phyloP scores from a whole-genome alignment of 1,140 invertebrate species.

The Limonius californicus region DNA sequence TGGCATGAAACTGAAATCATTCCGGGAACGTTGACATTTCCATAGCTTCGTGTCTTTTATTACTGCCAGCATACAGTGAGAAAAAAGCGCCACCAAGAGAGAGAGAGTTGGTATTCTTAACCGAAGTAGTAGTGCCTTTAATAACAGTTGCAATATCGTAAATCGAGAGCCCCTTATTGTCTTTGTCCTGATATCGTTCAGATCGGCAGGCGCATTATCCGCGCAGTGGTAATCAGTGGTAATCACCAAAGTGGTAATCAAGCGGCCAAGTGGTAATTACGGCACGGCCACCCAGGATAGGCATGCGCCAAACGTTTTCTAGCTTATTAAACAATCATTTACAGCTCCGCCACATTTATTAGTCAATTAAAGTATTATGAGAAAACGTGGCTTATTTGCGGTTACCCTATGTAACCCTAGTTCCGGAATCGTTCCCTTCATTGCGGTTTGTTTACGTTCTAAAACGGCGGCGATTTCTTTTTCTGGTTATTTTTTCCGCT shows the following conservation, averaged over 20 bases:
- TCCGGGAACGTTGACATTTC: neutral
- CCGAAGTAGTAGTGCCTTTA: constrained; percentile 49
- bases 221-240: constrained; percentile 12
- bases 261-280: constrained; percentile 13
- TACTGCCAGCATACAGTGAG: neutral
- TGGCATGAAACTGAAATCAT: too few species aligned
- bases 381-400: constrained; percentile 7
- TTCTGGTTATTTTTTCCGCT: too few species aligned
- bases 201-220: constrained; percentile 5
- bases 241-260: constrained; percentile 15
- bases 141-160: constrained; percentile 11
- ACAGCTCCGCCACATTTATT: constrained; percentile 8
- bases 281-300: constrained; percentile 6
- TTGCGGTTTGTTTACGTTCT: too few species aligned
- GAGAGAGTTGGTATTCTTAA: neutral
- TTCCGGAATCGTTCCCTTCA: neutral
- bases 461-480: too few species aligned
- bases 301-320: constrained; percentile 8
- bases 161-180: neutral
- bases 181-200: constrained; percentile 11
- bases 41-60: neutral
- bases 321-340: constrained; percentile 14
- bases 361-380: constrained; percentile 11
- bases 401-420: neutral
- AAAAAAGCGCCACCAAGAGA: too few species aligned